Conservation (phyloP, 2,888 invertebrate genomes). For the Monochamus alternatus region DNA sequence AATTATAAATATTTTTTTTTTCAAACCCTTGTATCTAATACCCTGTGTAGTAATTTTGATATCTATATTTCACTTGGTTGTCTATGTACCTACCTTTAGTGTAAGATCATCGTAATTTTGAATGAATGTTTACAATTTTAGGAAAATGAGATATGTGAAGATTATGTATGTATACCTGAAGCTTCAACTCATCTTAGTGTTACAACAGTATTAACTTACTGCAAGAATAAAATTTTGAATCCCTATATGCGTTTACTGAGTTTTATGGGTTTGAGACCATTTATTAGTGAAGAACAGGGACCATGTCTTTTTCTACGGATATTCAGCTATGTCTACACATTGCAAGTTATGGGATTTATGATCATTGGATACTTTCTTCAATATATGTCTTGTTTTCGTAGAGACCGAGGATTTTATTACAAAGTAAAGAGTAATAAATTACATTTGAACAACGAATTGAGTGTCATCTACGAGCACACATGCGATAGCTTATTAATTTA, state of each 20-base stretch:
- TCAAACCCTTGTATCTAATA: no score
- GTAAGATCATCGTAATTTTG: neutral
- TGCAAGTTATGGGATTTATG: conserved; percentile 62
- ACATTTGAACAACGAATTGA: conserved; percentile 41
- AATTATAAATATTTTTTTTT: no score
- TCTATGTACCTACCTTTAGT: no score
- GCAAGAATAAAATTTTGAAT: conserved; percentile 86
- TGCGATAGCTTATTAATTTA: conserved; percentile 83
- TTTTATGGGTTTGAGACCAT: conserved; percentile 83
- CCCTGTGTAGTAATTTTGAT: no score
- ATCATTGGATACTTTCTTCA: conserved; percentile 81
- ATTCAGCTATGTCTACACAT: conserved; percentile 80
- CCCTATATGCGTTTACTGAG: conserved; percentile 84
- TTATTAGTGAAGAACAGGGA: conserved; percentile 77
- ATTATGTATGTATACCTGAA: conserved; percentile 75
- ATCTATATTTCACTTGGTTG: no score
- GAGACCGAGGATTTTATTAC: conserved; percentile 83
- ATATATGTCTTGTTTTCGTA: conserved; percentile 84
- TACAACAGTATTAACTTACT: conserved; percentile 85
- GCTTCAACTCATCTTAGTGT: conserved; percentile 77
- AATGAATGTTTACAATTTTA: conserved; percentile 61
- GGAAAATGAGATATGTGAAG: conserved; percentile 82
- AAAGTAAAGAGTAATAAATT: conserved; percentile 57
- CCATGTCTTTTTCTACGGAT: conserved; percentile 75
- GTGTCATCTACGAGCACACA: conserved; percentile 73